These are phyloP conservation scores for Pterophyllum scalare DNA, from an alignment of 2,113 vertebrate genomes.

Conservation along the genomic window DNA sequence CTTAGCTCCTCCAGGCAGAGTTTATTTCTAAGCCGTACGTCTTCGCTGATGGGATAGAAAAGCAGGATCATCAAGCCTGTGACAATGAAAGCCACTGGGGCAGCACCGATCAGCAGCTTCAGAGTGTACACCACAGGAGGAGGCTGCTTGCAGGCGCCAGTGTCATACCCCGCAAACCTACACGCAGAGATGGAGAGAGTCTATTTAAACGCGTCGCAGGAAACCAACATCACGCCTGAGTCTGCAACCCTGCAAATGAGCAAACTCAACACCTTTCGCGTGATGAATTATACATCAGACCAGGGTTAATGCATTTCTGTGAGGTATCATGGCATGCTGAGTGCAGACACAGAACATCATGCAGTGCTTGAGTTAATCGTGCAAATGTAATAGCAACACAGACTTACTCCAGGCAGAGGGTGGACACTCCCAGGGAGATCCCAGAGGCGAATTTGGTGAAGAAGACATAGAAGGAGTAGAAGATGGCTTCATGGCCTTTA, in stretches of 20 bases:
- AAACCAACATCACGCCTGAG: neutral
- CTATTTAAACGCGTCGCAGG: neutral
- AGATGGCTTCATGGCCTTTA: slow-evolving; percentile 92
- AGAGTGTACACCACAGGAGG: slow-evolving; percentile 87
- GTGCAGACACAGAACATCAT: neutral
- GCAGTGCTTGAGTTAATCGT: neutral
- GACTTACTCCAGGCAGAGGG: slow-evolving; percentile 92
- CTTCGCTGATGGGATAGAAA: slow-evolving; percentile 88
- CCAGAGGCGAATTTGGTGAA: slow-evolving; percentile 93
- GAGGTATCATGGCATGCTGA: slow-evolving; percentile 7
- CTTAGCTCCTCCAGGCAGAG: slow-evolving; percentile 85
- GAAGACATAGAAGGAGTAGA: slow-evolving; percentile 97
- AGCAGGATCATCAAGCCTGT: slow-evolving; percentile 88
- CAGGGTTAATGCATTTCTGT: neutral
- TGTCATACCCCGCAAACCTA: slow-evolving; percentile 92
- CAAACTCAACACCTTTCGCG: slow-evolving; percentile 15
- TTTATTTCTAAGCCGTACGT: slow-evolving; percentile 83
- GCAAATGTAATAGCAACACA: neutral
- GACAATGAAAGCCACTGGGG: slow-evolving; percentile 90
- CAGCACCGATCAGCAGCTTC: slow-evolving; percentile 91
- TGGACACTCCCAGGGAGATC: slow-evolving; percentile 92
- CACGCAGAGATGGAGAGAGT: neutral
- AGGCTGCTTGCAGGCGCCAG: slow-evolving; percentile 87
- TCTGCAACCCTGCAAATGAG: slow-evolving; percentile 7
- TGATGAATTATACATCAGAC: slow-evolving; percentile 18